Percentiles rank a stretch among this genome's conserved stretches.
phyloP scores from a whole-genome alignment of 2,797 vertebrate genomes.

The Capromys pilorides region DNA sequence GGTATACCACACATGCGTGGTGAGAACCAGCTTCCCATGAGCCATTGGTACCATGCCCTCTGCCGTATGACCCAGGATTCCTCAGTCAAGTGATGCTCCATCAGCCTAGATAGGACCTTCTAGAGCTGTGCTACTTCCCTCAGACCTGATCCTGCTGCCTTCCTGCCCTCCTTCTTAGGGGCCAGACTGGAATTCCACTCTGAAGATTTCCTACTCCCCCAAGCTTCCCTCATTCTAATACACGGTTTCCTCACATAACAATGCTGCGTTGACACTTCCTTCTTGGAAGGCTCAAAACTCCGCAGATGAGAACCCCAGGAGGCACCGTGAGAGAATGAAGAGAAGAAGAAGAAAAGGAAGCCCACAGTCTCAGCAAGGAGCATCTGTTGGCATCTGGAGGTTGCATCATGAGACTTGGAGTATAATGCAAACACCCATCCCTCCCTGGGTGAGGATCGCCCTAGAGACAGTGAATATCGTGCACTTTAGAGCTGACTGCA shows the following conservation, averaged over 20 bases:
- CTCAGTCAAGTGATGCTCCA: rapidly evolving
- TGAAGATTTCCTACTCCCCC: background rate
- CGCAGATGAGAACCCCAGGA: background rate
- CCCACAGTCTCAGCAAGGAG: rapidly evolving
- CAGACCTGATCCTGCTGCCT: too few relatives aligned
- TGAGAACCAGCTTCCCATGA: rapidly evolving
- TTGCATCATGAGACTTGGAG: background rate
- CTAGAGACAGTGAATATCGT: background rate
- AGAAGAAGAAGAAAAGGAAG: background rate
- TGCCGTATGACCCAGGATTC: rapidly evolving
- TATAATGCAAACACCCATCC: background rate
- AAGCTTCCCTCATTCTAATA: background rate
- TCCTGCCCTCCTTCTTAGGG: background rate
- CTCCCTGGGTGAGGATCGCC: background rate
- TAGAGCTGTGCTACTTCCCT: background rate
- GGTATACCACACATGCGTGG: rapidly evolving
- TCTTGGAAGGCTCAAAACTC: background rate
- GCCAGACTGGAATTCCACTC: background rate
- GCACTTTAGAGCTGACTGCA: background rate
- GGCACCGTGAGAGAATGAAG: rapidly evolving
- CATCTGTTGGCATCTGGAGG: rapidly evolving
- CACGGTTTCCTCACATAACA: rapidly evolving
- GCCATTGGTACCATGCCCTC: background rate
- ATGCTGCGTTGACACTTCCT: background rate
- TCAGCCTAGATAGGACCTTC: background rate